Evolutionary conservation across 2,888 invertebrate species (phyloP), one percentile per base, ranked within the genome.

Genomic region (Cordilura impudica): DNA sequence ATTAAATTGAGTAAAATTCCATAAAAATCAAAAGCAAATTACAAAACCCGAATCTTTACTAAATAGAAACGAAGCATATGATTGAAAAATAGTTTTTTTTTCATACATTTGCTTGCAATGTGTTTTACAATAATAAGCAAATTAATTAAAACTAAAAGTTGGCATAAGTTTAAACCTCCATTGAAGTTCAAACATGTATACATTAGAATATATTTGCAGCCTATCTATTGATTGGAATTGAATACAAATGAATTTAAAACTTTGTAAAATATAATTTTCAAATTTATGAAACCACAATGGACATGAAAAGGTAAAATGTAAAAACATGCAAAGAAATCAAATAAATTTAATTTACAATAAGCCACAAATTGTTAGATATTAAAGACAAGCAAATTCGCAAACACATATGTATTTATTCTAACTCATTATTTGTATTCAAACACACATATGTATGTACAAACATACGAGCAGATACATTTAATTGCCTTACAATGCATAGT

Each of bases 401-500:
- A 16, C 12, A 16, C 35, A 43, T 39, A 21, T 4, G 10, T 8
- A 35, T 7, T 2, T 19, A 58, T 7, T 35, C 43, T 31, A 8
- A 31, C n/a, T 43, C 43, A 51, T 16, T 19, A 16, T 18, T 0
- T 23, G 26, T 1, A 8, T 4, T 19, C 12, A 3, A 6, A 21
- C 39, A 39, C 21, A 8, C 14, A 51, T 1, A 51, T 54, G n/a
- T 39, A 2, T 39, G 12, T n/a, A 12, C 12, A 1, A 26, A 3
- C 12, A 39, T 4, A 39, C 35, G 4, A 12, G n/a, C 4, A 39
- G 12, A n/a, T n/a, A 29, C 35, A 35, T 39, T 39, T 39, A n/a
- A 75, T 47, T 67, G 54, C 61, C 61, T 69, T 26, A 39, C 61
- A 69, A 47, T 69, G 54, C n/a, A n/a, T n/a, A n/a, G n/a, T n/a